phyloP scores from a whole-genome alignment of 2,888 invertebrate species.

The Hydroisotoma schaefferi region DNA sequence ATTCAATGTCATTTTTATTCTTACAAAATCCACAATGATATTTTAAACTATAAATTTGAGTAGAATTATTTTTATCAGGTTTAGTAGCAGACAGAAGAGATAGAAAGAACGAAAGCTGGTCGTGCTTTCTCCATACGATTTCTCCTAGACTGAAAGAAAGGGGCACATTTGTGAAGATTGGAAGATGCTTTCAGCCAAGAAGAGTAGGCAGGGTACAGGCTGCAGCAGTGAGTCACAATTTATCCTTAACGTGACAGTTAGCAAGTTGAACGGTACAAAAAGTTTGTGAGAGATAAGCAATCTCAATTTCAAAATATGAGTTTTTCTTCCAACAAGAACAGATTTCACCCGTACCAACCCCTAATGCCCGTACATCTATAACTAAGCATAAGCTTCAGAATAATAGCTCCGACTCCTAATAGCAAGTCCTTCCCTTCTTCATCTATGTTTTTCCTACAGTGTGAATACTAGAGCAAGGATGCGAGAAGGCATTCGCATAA shows the following conservation, averaged over 20 bases:
- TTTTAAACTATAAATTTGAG: neutral
- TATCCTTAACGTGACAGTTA: conserved; percentile 49
- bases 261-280: conserved; percentile 48
- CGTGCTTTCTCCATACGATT: too few species aligned
- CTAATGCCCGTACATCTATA: conserved; percentile 5
- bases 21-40: too few species aligned
- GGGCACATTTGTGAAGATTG: neutral
- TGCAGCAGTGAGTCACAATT: conserved; percentile 41
- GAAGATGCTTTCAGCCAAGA: neutral
- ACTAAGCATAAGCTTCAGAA: too few species aligned
- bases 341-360: conserved; percentile 40
- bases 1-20: too few species aligned
- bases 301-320: conserved; percentile 49
- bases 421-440: too few species aligned
- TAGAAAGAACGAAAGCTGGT: neutral
- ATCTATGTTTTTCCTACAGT: too few species aligned
- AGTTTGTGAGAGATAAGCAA: conserved; percentile 47
- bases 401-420: too few species aligned
- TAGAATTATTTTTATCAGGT: neutral
- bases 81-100: neutral
- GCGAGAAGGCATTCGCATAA: too few species aligned
- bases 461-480: too few species aligned
- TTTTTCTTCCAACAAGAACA: conserved; percentile 40
- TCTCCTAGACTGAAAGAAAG: too few species aligned
- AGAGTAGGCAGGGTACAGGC: neutral